phyloP scores from a whole-genome alignment of 64 coral and sea anemone genomes.

The Montipora capricornis region DNA sequence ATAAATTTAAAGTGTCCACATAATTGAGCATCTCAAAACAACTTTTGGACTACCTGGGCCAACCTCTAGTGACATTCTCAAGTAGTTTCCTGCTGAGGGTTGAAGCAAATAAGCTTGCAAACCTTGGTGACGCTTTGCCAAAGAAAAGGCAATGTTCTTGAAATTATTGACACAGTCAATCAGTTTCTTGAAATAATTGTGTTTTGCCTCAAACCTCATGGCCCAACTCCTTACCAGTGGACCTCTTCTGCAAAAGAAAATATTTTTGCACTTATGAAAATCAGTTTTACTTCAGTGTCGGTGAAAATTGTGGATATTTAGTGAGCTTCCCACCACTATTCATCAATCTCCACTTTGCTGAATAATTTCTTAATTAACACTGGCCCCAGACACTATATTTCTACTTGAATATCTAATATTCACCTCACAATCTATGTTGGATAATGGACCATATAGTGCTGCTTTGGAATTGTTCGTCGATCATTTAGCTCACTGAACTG shows the following conservation, averaged over 20 bases:
- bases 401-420: too few species aligned
- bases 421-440: constrained; percentile 62
- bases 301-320: background rate
- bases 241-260: constrained; percentile 28
- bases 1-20: too few species aligned
- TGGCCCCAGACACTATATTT: background rate
- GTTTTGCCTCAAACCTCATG: constrained; percentile 5
- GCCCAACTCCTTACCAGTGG: constrained; percentile 41
- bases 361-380: background rate
- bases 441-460: constrained; percentile 79
- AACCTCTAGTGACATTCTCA: constrained; percentile 41
- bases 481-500: constrained; percentile 37
- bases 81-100: constrained; percentile 31
- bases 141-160: constrained; percentile 38
- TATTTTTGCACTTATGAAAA: background rate
- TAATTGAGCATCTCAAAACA: background rate
- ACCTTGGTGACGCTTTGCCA: background rate
- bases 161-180: background rate
- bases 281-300: background rate
- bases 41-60: constrained; percentile 41
- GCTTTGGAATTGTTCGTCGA: constrained; percentile 50
- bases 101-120: constrained; percentile 27
- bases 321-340: background rate
- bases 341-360: background rate
- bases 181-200: constrained; percentile 9